Percentiles rank a stretch among this genome's conserved stretches.
Conservation (phyloP, 2,797 vertebrate genomes). For the Eulemur mongoz region DNA sequence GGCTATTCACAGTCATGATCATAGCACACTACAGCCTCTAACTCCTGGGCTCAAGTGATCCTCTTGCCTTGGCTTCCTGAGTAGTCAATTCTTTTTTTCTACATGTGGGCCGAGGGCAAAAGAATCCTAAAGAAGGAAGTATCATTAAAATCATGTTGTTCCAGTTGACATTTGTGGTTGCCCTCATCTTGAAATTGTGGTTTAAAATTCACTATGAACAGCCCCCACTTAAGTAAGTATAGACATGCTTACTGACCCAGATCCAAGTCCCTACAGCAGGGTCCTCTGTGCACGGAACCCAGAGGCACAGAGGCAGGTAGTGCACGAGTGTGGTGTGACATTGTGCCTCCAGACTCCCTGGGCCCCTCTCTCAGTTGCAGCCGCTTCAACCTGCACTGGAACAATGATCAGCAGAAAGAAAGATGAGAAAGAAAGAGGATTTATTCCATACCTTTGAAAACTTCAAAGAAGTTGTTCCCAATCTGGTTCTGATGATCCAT, state of each 20-base stretch:
- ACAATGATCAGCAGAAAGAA: neutral
- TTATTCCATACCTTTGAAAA: conserved; percentile 76
- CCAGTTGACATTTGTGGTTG: neutral
- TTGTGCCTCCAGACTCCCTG: neutral
- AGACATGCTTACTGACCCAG: neutral
- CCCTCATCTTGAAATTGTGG: neutral
- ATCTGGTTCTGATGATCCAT: conserved; percentile 79
- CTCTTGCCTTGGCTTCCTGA: neutral
- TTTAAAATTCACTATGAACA: neutral
- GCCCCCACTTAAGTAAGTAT: neutral
- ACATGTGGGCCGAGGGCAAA: neutral
- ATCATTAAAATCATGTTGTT: neutral
- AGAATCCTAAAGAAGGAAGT: neutral
- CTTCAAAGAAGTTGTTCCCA: conserved; percentile 71
- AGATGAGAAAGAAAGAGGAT: conserved; percentile 51
- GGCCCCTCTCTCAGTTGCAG: neutral
- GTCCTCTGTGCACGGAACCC: neutral
- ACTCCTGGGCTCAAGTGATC: neutral
- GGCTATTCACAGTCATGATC: neutral
- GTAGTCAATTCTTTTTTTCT: neutral
- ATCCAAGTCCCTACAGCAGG: accelerated
- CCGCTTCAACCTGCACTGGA: neutral
- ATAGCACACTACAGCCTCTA: neutral
- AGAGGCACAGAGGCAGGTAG: accelerated
- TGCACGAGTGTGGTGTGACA: accelerated